Evolutionary conservation across 2,113 vertebrate species (phyloP), one percentile per base, ranked within the genome.

Genomic region (Murina feae): DNA sequence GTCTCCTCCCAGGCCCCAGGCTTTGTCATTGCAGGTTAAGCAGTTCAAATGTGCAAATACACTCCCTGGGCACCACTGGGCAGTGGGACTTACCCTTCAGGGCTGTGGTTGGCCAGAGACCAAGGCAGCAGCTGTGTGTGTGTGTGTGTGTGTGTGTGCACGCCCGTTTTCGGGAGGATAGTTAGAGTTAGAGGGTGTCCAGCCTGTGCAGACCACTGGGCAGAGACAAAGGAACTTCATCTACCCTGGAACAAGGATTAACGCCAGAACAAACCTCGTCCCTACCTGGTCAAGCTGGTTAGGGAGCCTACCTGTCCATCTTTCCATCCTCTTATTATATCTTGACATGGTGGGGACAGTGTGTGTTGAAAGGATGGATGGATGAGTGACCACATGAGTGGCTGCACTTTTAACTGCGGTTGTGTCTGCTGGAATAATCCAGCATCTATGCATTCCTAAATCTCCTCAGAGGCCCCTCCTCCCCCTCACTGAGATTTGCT

Each of bases 21-120:
- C 96, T 97, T 97, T 97, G 95, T 97, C 95, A 63, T 74, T 95
- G 95, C 66, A 85, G 96, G 95, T 85, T 94, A 94, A 97, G 94
- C n/a, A 6, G 81, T 95, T 97, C 97, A 93, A 93, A 97, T 96
- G 97, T 96, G 95, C 96, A 96, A 93, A 96, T 96, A 95, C 83
- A 92, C 72, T 97, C 97, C 96, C 97, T 96, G 84, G 92, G 93
- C 96, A 72, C 93, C 4, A 3, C 69, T 23, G 82, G 93, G 84
- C 93, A 65, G 90, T 90, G 93, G 94, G 91, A 95, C 96, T 96
- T 92, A 89, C 68, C 58, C 75, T 74, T 82, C 60, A n/a, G 39
- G 25, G 72, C 89, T 94, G 72, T 86, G 90, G 97, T 96, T 97
- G 96, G 95, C 86, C 51, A 94, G 44, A 78, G 71, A 85, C 60